Evolutionary conservation across 2,888 invertebrate genomes (phyloP).

Genomic region (Lapara coniferarum): DNA sequence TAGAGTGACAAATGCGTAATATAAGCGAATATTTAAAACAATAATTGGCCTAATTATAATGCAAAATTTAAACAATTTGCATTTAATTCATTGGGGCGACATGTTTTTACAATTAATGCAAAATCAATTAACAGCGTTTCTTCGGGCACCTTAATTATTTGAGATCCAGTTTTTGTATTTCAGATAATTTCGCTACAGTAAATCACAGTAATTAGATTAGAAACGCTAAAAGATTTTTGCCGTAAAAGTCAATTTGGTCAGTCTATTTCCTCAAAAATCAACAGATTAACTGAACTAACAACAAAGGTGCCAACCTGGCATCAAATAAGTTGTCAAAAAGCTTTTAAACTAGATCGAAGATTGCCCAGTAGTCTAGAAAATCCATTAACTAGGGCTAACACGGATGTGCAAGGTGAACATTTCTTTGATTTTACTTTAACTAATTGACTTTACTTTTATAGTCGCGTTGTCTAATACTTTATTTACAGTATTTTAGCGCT

Average conservation of each 20-base stretch:
- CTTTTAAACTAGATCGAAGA: conserved; percentile 73
- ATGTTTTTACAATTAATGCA: no score
- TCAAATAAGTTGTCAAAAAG: conserved; percentile 74
- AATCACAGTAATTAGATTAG: conserved; percentile 7
- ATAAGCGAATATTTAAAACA: neutral
- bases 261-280: conserved; percentile 28
- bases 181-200: neutral
- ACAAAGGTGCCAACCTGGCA: conserved; percentile 59
- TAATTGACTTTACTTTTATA: conserved; percentile 33
- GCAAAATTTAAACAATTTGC: no score
- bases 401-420: conserved; percentile 16
- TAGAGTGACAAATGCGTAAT: neutral
- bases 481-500: conserved; percentile 47
- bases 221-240: neutral
- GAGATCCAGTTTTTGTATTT: neutral
- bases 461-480: conserved; percentile 40
- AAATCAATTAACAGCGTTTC: no score
- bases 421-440: conserved; percentile 37
- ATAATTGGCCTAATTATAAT: no score
- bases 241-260: neutral
- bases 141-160: neutral
- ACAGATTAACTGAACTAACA: conserved; percentile 40
- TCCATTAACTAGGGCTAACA: conserved; percentile 57
- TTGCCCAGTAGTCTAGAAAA: conserved; percentile 64
- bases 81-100: no score